Evolutionary conservation across 2,797 vertebrate species (phyloP).

Genomic region (Echiichthys vipera): DNA sequence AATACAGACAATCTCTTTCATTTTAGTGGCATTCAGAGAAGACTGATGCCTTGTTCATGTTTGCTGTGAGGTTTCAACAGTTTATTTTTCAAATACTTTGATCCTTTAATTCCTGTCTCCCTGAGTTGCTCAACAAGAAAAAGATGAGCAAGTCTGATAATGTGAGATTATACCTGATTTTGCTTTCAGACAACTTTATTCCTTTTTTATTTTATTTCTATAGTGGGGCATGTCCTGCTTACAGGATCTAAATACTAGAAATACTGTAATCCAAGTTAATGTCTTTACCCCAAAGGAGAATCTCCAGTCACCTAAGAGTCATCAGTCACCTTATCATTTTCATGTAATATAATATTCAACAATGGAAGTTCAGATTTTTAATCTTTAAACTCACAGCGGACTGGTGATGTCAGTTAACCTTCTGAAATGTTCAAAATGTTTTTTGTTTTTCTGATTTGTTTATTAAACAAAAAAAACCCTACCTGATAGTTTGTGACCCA

Average conservation of each 20-base stretch:
- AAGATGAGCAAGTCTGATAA: conserved; percentile 13
- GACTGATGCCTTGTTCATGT: conserved; percentile 46
- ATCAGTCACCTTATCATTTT: not conserved
- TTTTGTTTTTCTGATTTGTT: not conserved
- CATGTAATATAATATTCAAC: not conserved
- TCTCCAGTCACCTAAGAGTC: not conserved
- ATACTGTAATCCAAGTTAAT: conserved; percentile 4
- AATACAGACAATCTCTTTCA: conserved; percentile 66
- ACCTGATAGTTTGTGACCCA: no score
- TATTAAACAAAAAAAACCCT: no score
- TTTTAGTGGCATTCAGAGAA: conserved; percentile 57
- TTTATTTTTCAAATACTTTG: conserved; percentile 59
- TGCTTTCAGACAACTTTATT: not conserved
- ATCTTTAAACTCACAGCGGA: not conserved
- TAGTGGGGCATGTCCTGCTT: not conserved
- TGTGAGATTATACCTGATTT: not conserved
- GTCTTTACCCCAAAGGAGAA: not conserved
- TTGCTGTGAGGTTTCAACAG: conserved; percentile 48
- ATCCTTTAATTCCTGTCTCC: conserved; percentile 48
- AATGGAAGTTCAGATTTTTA: not conserved
- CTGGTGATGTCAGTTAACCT: not conserved
- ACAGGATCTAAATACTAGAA: not conserved
- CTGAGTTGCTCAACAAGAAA: conserved; percentile 16
- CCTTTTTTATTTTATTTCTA: not conserved
- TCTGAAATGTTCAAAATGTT: not conserved